Evolutionary conservation across 2,113 vertebrate species (phyloP).

Genomic region (Ophiodon elongatus): DNA sequence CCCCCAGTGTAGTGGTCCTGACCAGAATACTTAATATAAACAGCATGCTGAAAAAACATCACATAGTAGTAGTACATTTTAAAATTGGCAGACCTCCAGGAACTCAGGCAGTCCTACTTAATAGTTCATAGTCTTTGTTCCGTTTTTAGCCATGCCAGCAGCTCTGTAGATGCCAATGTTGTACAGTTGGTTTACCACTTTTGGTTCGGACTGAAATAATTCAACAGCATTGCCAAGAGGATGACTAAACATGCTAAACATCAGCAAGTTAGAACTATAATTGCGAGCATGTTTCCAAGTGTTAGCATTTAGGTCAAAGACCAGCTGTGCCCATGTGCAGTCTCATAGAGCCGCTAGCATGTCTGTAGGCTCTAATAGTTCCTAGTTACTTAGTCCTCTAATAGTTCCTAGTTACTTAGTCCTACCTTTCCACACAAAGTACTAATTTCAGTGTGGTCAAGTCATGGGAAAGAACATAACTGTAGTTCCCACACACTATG

Average conservation of each 20-base stretch:
- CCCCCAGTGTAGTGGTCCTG: not conserved
- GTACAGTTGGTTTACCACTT: not conserved
- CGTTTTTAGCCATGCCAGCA: not conserved
- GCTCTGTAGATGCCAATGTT: not conserved
- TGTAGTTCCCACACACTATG: constrained; percentile 9
- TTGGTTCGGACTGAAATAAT: not conserved
- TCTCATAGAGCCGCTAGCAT: not conserved
- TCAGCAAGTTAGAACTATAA: not conserved
- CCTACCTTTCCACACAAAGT: not conserved
- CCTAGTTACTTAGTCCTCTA: not conserved
- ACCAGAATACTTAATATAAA: not conserved
- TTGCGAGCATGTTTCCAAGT: not conserved
- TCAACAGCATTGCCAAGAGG: not conserved
- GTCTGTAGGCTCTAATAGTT: not conserved
- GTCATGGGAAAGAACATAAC: constrained; percentile 12
- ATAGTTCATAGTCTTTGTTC: not conserved
- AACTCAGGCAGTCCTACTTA: not conserved
- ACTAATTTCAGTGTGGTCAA: not conserved
- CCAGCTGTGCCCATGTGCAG: not conserved
- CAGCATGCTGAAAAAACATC: not conserved
- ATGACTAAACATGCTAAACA: not conserved
- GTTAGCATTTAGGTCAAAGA: not conserved
- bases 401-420: not conserved
- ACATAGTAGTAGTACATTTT: not conserved
- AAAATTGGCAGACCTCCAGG: not conserved